Percentiles rank a stretch among this genome's conserved stretches.
Evolutionary conservation across 2,113 vertebrate genomes (phyloP).

Genomic region (Menura novaehollandiae): DNA sequence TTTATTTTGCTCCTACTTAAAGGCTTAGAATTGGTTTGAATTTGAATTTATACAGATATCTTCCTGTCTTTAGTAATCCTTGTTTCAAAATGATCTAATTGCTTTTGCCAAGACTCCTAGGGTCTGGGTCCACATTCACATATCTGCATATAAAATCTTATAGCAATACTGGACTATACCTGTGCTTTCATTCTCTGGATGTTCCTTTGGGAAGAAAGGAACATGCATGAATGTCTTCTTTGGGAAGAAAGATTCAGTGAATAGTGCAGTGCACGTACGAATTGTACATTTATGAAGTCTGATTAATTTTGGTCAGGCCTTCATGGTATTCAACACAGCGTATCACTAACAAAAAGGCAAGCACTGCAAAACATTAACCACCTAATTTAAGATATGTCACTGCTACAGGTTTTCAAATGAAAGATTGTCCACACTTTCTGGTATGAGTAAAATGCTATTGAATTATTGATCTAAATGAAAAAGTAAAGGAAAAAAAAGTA

Average conservation of each 20-base stretch:
- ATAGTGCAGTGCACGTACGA: neutral
- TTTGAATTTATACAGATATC: neutral
- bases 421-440: neutral
- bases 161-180: neutral
- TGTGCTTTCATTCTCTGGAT: neutral
- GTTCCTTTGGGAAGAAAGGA: neutral
- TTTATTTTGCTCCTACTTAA: neutral
- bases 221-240: neutral
- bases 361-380: neutral
- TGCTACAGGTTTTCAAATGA: neutral
- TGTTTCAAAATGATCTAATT: neutral
- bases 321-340: neutral
- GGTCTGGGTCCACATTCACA: neutral
- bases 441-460: neutral
- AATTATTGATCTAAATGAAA: neutral
- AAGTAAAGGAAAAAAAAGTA: neutral
- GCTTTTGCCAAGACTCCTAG: neutral
- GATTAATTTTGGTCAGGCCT: neutral
- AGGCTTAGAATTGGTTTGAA: neutral
- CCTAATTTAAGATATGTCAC: neutral
- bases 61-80: neutral
- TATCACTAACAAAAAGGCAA: neutral
- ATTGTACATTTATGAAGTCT: neutral
- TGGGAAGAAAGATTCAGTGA: neutral
- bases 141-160: neutral